phyloP scores from a whole-genome alignment of 2,888 invertebrate genomes.

The Furcula furcula region DNA sequence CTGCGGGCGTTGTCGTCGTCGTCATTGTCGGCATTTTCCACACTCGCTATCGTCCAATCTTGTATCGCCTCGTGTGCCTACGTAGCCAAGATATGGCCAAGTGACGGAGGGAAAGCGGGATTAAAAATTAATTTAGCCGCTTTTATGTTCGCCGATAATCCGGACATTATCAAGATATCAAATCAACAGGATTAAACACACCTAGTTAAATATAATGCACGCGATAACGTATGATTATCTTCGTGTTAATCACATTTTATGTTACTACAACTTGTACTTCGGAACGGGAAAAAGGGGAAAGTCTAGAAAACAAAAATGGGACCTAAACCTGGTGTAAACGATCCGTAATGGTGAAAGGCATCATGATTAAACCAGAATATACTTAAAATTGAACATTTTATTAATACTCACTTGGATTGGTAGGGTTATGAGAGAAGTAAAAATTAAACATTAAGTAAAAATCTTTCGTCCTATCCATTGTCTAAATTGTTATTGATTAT shows the following conservation, averaged over 20 bases:
- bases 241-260: slow-evolving; percentile 38
- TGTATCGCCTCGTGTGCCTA: slow-evolving; percentile 50
- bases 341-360: too few relatives aligned
- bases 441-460: too few relatives aligned
- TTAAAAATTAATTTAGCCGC: slow-evolving; percentile 78
- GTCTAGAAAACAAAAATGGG: neutral
- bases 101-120: slow-evolving; percentile 68
- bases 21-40: slow-evolving; percentile 23
- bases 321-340: too few relatives aligned
- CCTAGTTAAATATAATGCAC: slow-evolving; percentile 72
- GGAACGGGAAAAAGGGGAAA: neutral
- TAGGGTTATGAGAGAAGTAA: too few relatives aligned
- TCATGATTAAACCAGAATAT: too few relatives aligned
- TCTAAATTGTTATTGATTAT: too few relatives aligned
- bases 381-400: too few relatives aligned
- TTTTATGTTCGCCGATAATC: slow-evolving; percentile 80
- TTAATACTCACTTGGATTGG: too few relatives aligned
- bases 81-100: slow-evolving; percentile 58
- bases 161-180: slow-evolving; percentile 77
- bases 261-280: neutral
- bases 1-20: slow-evolving; percentile 16
- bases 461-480: too few relatives aligned
- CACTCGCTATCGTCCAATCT: slow-evolving; percentile 38
- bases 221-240: slow-evolving; percentile 70
- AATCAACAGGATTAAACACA: slow-evolving; percentile 72